Conservation (phyloP, 1,140 invertebrate genomes). For the Oppia nitens region DNA sequence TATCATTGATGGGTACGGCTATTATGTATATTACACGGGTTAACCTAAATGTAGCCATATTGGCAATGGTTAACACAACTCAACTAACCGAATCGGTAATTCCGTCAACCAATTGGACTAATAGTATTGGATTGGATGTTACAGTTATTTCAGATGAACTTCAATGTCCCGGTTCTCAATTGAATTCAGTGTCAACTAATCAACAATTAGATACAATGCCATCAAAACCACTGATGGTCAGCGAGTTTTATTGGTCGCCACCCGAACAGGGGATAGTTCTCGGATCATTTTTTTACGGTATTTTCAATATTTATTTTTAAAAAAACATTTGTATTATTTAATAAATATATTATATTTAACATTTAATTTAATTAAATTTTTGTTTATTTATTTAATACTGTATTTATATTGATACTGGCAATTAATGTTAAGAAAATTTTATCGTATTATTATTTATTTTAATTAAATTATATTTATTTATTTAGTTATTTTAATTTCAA, state of each 20-base stretch:
- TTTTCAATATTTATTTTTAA: too few relatives aligned
- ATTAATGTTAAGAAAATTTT: too few relatives aligned
- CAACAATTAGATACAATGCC: background rate
- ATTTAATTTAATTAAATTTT: too few relatives aligned
- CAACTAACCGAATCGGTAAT: background rate
- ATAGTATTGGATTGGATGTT: background rate
- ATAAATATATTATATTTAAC: too few relatives aligned
- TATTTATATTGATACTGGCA: too few relatives aligned
- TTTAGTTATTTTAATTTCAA: too few relatives aligned
- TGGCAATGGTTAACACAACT: constrained; percentile 21
- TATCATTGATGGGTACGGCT: constrained; percentile 20
- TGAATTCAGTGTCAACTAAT: constrained; percentile 13
- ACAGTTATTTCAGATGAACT: constrained; percentile 4
- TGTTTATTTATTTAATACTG: too few relatives aligned
- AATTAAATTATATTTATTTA: too few relatives aligned
- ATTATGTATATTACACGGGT: constrained; percentile 22
- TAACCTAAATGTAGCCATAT: constrained; percentile 21
- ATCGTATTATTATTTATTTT: too few relatives aligned
- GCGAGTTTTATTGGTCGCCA: constrained; percentile 18
- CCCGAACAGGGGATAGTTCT: constrained; percentile 40
- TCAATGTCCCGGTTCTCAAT: constrained; percentile 11
- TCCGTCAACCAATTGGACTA: background rate
- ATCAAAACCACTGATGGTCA: constrained; percentile 2
- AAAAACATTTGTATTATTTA: too few relatives aligned
- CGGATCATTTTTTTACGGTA: constrained; percentile 67